phyloP scores from a whole-genome alignment of 2,113 vertebrate genomes.

The Phoenicopterus ruber region DNA sequence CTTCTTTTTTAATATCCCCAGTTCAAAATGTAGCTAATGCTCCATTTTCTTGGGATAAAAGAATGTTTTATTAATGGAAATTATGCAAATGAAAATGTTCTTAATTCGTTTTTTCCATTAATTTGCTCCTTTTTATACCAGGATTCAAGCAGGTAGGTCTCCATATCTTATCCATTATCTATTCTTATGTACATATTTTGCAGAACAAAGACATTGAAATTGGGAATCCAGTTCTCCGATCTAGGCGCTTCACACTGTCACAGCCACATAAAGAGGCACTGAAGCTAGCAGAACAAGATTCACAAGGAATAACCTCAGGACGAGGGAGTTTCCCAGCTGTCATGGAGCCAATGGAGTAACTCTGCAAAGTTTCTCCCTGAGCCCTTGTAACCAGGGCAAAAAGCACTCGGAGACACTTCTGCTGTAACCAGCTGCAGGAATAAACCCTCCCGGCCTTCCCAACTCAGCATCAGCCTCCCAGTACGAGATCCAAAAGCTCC shows the following conservation, averaged over 20 bases:
- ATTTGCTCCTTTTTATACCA: background rate
- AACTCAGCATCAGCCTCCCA: background rate
- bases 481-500: rapidly evolving
- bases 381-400: background rate
- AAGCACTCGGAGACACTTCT: background rate
- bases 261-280: background rate
- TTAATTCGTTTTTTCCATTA: background rate
- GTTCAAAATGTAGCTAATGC: background rate
- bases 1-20: background rate
- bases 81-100: background rate
- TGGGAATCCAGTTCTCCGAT: background rate
- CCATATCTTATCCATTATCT: background rate
- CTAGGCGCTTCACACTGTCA: background rate
- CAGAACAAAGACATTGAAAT: slow-evolving; percentile 46
- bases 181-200: background rate
- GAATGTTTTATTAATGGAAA: background rate
- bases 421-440: background rate
- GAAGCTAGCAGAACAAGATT: slow-evolving; percentile 14
- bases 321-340: background rate
- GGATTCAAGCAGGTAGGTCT: background rate
- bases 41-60: background rate
- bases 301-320: slow-evolving; percentile 26
- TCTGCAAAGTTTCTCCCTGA: background rate
- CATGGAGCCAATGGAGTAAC: background rate
- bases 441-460: background rate